phyloP scores from a whole-genome alignment of 2,888 invertebrate species.

The Drosophila dives region DNA sequence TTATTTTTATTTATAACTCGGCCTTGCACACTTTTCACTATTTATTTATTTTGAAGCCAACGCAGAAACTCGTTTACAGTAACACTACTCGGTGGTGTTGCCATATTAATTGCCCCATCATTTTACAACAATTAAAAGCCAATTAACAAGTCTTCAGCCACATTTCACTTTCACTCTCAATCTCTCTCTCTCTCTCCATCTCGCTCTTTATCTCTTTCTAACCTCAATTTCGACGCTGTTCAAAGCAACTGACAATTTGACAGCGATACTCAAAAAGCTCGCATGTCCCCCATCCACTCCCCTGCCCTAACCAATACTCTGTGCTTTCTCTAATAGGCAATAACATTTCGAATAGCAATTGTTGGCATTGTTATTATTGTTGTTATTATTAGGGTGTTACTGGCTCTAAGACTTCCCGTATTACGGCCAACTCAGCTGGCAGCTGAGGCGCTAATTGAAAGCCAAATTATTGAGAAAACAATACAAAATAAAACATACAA shows the following conservation, averaged over 20 bases:
- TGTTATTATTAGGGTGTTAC: conserved; percentile 11
- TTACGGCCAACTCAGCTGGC: conserved; percentile 27
- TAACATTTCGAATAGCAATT: conserved; percentile 51
- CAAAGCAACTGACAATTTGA: conserved; percentile 24
- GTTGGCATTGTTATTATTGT: conserved; percentile 29
- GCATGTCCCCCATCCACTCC: not conserved
- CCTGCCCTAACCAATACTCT: not conserved
- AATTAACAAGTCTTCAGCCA: conserved; percentile 67
- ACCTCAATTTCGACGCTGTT: conserved; percentile 20
- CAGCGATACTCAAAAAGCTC: conserved; percentile 13
- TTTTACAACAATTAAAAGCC: conserved; percentile 68
- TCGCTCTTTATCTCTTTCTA: conserved; percentile 1
- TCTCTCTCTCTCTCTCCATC: not conserved
- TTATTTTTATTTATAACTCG: not conserved
- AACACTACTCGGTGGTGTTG: not conserved
- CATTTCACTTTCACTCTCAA: conserved; percentile 72
- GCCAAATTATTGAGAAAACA: conserved; percentile 16
- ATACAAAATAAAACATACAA: not conserved
- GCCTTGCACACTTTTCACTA: not conserved
- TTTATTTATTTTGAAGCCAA: not conserved
- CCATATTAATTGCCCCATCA: conserved; percentile 38
- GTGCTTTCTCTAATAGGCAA: conserved; percentile 47
- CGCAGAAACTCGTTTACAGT: not conserved
- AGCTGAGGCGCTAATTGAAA: conserved; percentile 45
- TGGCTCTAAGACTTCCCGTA: conserved; percentile 32